Percentiles rank a stretch among this genome's conserved stretches.
Conservation (phyloP, 2,797 vertebrate genomes). For the Enteromius fasciolatus region DNA sequence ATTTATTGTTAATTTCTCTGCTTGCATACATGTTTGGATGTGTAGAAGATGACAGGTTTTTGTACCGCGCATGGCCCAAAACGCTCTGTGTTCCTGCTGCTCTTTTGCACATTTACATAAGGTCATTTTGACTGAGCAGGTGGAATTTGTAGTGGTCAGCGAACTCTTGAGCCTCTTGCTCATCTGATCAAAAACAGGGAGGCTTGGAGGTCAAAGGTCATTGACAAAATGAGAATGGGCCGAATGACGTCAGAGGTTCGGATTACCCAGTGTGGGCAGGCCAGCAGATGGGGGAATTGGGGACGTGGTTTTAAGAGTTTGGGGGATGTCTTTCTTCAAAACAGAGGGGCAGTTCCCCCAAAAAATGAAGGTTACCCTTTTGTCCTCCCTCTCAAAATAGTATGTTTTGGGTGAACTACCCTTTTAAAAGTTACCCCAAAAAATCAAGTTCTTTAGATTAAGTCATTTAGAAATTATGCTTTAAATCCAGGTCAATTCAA, state of each 20-base stretch:
- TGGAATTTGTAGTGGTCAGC: slow-evolving; percentile 62
- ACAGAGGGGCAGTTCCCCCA: background rate
- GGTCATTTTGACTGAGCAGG: slow-evolving; percentile 66
- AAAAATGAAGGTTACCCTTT: background rate
- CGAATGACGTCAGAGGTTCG: slow-evolving; percentile 53
- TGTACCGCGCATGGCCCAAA: slow-evolving; percentile 73
- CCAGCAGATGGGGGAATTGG: slow-evolving; percentile 60
- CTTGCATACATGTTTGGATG: slow-evolving; percentile 68
- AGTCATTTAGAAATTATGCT: background rate
- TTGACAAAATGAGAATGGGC: slow-evolving; percentile 52
- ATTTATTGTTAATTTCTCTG: slow-evolving; percentile 78
- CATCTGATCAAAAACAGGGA: slow-evolving; percentile 41
- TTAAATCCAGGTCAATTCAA: background rate
- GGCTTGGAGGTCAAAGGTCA: slow-evolving; percentile 45
- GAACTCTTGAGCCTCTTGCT: slow-evolving; percentile 49
- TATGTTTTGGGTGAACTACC: background rate
- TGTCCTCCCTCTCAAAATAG: background rate
- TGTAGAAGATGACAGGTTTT: slow-evolving; percentile 62
- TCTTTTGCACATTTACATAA: slow-evolving; percentile 70
- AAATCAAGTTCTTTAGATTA: background rate
- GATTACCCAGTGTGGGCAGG: slow-evolving; percentile 59
- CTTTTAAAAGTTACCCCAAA: background rate
- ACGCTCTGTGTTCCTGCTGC: slow-evolving; percentile 69
- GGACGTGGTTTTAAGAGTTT: slow-evolving; percentile 55
- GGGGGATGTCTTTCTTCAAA: background rate